phyloP scores from a whole-genome alignment of 2,113 vertebrate genomes.

The Sapajus apella region DNA sequence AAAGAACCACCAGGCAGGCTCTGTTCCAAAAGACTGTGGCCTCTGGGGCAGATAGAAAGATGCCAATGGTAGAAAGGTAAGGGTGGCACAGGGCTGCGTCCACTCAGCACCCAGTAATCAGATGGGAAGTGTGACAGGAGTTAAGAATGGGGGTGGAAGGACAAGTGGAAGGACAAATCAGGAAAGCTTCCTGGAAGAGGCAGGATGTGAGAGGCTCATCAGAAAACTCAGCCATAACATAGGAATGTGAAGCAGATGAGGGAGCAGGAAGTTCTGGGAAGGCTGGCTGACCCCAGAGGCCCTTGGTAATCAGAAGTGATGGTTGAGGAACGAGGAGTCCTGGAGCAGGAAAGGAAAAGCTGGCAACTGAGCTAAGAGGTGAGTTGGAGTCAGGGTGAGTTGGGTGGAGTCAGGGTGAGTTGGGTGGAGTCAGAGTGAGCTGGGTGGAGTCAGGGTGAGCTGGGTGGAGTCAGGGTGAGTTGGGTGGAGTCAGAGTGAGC shows the following conservation, averaged over 20 bases:
- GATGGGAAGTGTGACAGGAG: neutral
- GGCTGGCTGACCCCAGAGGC: neutral
- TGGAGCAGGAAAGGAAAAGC: neutral
- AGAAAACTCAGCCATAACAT: neutral
- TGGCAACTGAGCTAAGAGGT: neutral
- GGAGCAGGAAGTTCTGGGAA: neutral
- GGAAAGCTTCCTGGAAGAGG: slow-evolving; percentile 18
- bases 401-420: no score
- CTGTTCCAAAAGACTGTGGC: neutral
- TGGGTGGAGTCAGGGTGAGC: no score
- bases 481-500: no score
- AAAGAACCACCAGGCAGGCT: neutral
- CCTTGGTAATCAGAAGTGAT: neutral
- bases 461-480: no score
- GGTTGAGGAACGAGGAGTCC: neutral
- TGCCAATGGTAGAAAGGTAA: neutral
- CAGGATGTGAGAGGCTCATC: neutral
- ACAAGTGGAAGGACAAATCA: neutral
- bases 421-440: no score
- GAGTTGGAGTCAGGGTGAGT: no score
- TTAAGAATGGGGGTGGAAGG: neutral
- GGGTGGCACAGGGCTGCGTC: neutral
- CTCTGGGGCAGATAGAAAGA: neutral
- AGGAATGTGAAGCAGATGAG: no score
- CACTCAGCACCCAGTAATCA: neutral